A percentile compares a stretch with the other conserved stretches of the same genome.
phyloP scores from a whole-genome alignment of 2,888 invertebrate species.

The Drosophila nr. fundita region DNA sequence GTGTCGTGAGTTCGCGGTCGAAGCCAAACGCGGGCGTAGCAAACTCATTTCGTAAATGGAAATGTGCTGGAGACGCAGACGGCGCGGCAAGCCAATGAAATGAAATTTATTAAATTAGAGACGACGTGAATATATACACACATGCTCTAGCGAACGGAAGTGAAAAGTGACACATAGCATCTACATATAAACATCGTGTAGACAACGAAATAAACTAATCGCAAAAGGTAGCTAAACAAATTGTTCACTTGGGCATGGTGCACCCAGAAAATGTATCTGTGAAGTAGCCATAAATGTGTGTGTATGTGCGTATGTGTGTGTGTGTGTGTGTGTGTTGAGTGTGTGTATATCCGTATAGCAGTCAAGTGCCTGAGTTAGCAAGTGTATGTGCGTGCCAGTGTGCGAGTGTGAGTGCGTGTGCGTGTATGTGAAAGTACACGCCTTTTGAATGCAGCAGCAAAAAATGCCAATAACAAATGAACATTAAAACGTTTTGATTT shows the following conservation, averaged over 20 bases:
- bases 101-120: conserved; percentile 76
- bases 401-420: conserved; percentile 24
- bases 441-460: conserved; percentile 60
- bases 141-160: conserved; percentile 61
- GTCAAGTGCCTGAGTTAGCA: conserved; percentile 36
- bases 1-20: conserved; percentile 43
- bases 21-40: conserved; percentile 56
- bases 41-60: conserved; percentile 67
- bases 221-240: conserved; percentile 62
- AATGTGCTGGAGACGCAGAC: conserved; percentile 61
- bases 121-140: conserved; percentile 57
- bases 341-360: conserved; percentile 33
- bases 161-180: conserved; percentile 56
- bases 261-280: conserved; percentile 70
- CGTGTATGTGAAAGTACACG: conserved; percentile 58
- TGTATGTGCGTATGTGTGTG: conserved; percentile 24
- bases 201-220: conserved; percentile 56
- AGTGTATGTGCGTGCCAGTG: conserved; percentile 22
- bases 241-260: conserved; percentile 35
- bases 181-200: conserved; percentile 21
- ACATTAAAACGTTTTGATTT: conserved; percentile 32
- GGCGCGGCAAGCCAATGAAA: conserved; percentile 60
- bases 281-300: conserved; percentile 46
- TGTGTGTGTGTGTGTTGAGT: conserved; percentile 22
- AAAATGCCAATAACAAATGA: conserved; percentile 56